These are phyloP conservation scores for Eupsilia transversa DNA, from an alignment of 2,888 invertebrate genomes.

Conservation along the genomic window DNA sequence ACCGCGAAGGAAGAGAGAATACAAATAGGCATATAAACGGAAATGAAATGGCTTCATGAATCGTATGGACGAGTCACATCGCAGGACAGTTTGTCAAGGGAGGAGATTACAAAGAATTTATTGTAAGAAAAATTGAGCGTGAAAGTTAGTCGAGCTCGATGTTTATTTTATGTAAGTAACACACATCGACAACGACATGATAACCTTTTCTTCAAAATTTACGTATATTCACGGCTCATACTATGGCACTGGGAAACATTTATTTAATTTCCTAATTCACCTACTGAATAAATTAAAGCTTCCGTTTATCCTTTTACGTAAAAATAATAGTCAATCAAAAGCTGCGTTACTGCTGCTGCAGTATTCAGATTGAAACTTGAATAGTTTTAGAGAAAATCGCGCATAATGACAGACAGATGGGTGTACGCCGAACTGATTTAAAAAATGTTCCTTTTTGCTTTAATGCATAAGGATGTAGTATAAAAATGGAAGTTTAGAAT, in stretches of 20 bases:
- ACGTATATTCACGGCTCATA: not conserved
- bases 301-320: not conserved
- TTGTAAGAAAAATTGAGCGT: slow-evolving; percentile 63
- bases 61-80: slow-evolving; percentile 81
- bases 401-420: not conserved
- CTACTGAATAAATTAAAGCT: not conserved
- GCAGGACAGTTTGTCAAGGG: slow-evolving; percentile 77
- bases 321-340: not conserved
- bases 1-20: slow-evolving; percentile 86
- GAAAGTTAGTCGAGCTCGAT: slow-evolving; percentile 49
- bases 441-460: not conserved
- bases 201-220: not conserved
- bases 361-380: not conserved
- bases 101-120: slow-evolving; percentile 74
- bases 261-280: slow-evolving; percentile 8
- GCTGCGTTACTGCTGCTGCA: not conserved
- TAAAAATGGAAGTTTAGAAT: not conserved
- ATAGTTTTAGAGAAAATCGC: not conserved
- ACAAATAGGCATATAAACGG: slow-evolving; percentile 88
- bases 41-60: slow-evolving; percentile 87
- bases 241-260: not conserved
- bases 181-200: slow-evolving; percentile 19
- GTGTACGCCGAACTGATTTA: not conserved
- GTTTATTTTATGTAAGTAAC: slow-evolving; percentile 43
- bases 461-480: not conserved